phyloP scores from a whole-genome alignment of 1,140 invertebrate genomes.

The Drosophila teissieri region DNA sequence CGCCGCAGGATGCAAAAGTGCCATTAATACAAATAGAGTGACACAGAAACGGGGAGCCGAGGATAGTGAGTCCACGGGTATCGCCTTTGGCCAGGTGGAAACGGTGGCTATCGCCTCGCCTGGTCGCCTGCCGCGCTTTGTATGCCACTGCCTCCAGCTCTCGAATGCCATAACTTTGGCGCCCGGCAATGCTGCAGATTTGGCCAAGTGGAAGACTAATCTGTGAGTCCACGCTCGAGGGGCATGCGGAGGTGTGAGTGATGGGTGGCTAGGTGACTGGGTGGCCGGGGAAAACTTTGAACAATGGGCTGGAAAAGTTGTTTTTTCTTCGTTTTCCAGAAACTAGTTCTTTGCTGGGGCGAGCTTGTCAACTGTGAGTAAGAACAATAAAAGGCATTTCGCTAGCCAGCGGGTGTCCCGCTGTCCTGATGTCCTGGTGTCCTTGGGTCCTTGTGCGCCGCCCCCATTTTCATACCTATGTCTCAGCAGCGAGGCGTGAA shows the following conservation, averaged over 20 bases:
- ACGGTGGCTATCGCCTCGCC: constrained; percentile 36
- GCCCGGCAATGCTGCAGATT: constrained; percentile 64
- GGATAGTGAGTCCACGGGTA: constrained; percentile 12
- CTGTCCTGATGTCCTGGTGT: constrained; percentile 16
- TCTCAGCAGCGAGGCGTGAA: constrained; percentile 65
- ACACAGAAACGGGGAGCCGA: constrained; percentile 56
- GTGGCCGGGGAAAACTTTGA: constrained; percentile 61
- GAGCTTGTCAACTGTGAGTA: constrained; percentile 73
- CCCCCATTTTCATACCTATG: neutral
- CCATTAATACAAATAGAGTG: constrained; percentile 81
- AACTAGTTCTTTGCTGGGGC: constrained; percentile 63
- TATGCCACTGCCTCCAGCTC: neutral
- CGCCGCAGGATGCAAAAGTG: constrained; percentile 77
- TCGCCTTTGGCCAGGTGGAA: constrained; percentile 57
- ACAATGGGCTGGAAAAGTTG: constrained; percentile 74
- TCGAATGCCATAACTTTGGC: constrained; percentile 66
- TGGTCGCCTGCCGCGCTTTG: constrained; percentile 35
- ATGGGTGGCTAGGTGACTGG: constrained; percentile 24
- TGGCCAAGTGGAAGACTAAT: constrained; percentile 82
- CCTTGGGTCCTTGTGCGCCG: constrained; percentile 3
- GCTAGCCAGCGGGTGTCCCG: constrained; percentile 57
- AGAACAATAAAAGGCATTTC: constrained; percentile 68
- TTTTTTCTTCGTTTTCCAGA: constrained; percentile 19
- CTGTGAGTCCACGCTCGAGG: constrained; percentile 63
- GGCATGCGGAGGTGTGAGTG: constrained; percentile 34